Conservation (phyloP, 2,113 vertebrate species). For the Ptilorrhoa leucosticta region DNA sequence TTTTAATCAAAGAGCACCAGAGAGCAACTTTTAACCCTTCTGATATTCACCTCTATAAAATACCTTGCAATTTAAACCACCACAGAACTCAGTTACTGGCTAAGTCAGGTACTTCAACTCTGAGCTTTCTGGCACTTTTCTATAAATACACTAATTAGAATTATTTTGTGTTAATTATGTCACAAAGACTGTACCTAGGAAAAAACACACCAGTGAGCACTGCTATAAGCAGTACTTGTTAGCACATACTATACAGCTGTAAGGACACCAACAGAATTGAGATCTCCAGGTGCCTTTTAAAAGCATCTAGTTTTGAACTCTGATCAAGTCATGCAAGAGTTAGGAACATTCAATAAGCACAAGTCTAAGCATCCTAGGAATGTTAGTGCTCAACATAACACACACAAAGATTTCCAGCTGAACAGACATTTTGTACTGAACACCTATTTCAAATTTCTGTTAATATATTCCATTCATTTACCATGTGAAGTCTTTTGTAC, state of each 20-base stretch:
- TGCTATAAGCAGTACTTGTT: not conserved
- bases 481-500: not conserved
- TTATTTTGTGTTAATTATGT: not conserved
- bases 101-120: not conserved
- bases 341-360: not conserved
- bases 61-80: not conserved
- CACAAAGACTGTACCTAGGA: not conserved
- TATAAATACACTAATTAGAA: not conserved
- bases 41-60: not conserved
- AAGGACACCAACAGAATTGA: not conserved
- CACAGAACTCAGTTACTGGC: not conserved
- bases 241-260: rapidly evolving
- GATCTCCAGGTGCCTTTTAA: not conserved
- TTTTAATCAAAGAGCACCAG: not conserved
- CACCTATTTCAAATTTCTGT: not conserved
- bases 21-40: not conserved
- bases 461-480: not conserved
- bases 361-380: not conserved
- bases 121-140: not conserved
- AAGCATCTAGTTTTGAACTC: not conserved
- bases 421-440: not conserved
- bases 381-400: not conserved
- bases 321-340: not conserved
- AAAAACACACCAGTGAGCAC: not conserved
- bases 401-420: not conserved